A percentile compares a stretch with the other conserved stretches of the same genome.
Conservation (phyloP, 1,140 invertebrate species). For the Vollenhovia emeryi region DNA sequence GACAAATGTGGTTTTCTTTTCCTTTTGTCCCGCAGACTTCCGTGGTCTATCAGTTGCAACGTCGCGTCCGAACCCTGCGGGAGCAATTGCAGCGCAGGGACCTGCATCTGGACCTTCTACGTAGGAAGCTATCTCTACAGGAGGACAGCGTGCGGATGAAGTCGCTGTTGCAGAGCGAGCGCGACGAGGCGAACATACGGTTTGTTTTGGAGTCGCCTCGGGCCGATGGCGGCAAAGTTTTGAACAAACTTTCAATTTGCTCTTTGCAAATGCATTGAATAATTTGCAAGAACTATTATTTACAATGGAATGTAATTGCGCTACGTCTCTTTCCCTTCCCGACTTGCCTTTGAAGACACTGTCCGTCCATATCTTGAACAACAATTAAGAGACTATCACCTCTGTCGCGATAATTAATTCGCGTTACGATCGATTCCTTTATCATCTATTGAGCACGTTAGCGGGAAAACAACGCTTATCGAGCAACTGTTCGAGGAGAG, state of each 20-base stretch:
- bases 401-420: not conserved
- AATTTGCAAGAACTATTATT: constrained; percentile 4
- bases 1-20: not conserved
- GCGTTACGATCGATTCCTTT: not conserved
- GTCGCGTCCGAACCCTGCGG: constrained; percentile 91
- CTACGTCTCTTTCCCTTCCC: not conserved
- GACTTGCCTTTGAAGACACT: too few species aligned
- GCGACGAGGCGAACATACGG: constrained; percentile 91
- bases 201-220: constrained; percentile 51
- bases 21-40: constrained; percentile 87
- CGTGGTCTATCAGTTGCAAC: constrained; percentile 93
- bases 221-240: not conserved
- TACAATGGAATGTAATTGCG: not conserved
- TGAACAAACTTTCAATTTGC: not conserved
- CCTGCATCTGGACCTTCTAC: constrained; percentile 94
- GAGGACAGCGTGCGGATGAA: constrained; percentile 91
- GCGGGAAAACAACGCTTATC: constrained; percentile 9
- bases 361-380: too few species aligned
- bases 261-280: not conserved
- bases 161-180: constrained; percentile 88
- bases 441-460: not conserved
- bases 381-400: not conserved
- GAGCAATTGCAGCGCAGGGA: constrained; percentile 96
- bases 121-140: constrained; percentile 93
- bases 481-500: constrained; percentile 1